Percentiles rank a stretch among this genome's conserved stretches.
phyloP scores from a whole-genome alignment of 2,888 invertebrate genomes.

The Clepsis dumicolana region DNA sequence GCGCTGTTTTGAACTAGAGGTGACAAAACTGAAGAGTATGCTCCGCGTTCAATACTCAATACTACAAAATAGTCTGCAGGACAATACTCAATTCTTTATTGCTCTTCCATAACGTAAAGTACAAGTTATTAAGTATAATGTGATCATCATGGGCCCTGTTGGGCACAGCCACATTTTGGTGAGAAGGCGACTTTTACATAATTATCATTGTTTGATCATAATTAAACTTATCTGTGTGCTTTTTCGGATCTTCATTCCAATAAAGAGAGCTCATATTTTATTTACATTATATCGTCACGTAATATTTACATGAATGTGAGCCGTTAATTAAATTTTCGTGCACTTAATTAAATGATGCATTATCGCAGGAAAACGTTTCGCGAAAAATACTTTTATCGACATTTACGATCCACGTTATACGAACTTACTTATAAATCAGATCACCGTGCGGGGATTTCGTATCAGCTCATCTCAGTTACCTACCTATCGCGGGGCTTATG shows the following conservation, averaged over 20 bases:
- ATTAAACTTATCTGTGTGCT: slow-evolving; percentile 10
- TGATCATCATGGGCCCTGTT: too few relatives aligned
- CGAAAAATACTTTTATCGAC: slow-evolving; percentile 15
- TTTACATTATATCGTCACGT: slow-evolving; percentile 28
- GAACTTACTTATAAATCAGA: slow-evolving; percentile 20
- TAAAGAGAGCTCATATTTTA: slow-evolving; percentile 11
- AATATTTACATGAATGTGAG: slow-evolving; percentile 40
- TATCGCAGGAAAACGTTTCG: slow-evolving; percentile 25
- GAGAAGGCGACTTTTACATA: too few relatives aligned
- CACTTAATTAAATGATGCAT: slow-evolving; percentile 47
- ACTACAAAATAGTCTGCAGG: too few relatives aligned
- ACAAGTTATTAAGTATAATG: too few relatives aligned
- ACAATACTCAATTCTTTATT: too few relatives aligned
- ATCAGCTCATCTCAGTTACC: slow-evolving; percentile 10
- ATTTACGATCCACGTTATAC: neutral
- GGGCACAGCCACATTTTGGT: too few relatives aligned
- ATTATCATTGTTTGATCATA: slow-evolving; percentile 6
- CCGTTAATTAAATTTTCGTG: slow-evolving; percentile 46
- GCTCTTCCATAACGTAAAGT: too few relatives aligned
- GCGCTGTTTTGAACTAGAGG: too few relatives aligned
- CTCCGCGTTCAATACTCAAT: too few relatives aligned
- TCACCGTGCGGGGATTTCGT: slow-evolving; percentile 4
- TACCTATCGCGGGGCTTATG: slow-evolving; percentile 24
- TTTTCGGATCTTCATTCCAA: slow-evolving; percentile 5
- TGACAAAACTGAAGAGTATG: too few relatives aligned